Base-by-base conservation (phyloP, 92 coral and sea anemone genomes). In the Phenganax subtilis region DNA sequence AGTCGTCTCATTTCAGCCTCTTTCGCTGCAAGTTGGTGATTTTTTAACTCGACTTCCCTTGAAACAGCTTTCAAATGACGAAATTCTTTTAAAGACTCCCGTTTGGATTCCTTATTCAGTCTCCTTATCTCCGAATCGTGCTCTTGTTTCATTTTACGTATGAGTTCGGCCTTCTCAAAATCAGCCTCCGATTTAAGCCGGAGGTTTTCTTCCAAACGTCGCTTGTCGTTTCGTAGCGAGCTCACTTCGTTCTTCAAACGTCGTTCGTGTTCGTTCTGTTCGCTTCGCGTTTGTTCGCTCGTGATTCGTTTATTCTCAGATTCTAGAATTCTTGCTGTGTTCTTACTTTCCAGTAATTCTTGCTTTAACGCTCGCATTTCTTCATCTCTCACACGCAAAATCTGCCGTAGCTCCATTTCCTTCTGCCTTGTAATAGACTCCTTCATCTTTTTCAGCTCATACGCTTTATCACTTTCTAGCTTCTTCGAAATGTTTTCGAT, bases 301-400 rank as follows among this genome's bases (percentile, higher is more conserved):
- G 88, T 73, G 29, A 82, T 83, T 81, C 92, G 88, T 76, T 91
- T 88, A 29, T 86, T 75, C 30, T 96, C 99, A n/a, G 89, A 90
- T 51, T 96, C 99, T 6, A 91, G 83, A 68, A 89, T 87, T 72
- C 91, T 90, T 9, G 89, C 86, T 51, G 83, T 89, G 55, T 96
- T 97, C 80, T 90, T 96, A 76, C 85, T 90, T 17, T 96, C 99
- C 9, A 74, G 82, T 51, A 96, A 67, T 86, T 96, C 97, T 66
- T 84, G 90, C 77, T 92, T 92, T 55, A 92, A 81, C 9, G 99
- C 87, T 75, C 93, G 89, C 61, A 87, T 91, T 80, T 96, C 99
- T 80, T 96, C 99, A 51, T 96, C 99, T 63, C 92, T 96, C 30
- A 96, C 89, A 70, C 91, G 89, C 51, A 96, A 76, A 52, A 96